A percentile compares a stretch with the other conserved stretches of the same genome.
phyloP scores from a whole-genome alignment of 2,113 vertebrate genomes.

The Elephantulus edwardii region DNA sequence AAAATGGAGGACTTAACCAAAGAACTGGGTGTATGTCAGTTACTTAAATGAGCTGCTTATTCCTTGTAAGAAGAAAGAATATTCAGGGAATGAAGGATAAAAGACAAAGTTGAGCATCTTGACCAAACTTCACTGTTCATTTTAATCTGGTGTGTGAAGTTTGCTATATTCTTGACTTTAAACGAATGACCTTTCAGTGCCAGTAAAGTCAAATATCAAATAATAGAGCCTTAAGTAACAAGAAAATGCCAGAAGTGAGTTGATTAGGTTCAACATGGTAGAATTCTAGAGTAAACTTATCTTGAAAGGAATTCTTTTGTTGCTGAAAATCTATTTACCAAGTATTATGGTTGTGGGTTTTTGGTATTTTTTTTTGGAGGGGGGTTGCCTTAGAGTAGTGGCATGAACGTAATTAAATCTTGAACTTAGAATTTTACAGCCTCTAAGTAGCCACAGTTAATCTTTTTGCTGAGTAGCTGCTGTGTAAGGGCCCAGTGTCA shows the following conservation, averaged over 20 bases:
- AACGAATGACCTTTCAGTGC: constrained; percentile 70
- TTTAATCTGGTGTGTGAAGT: constrained; percentile 57
- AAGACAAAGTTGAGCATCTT: constrained; percentile 37
- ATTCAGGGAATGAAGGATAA: neutral
- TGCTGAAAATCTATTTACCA: neutral
- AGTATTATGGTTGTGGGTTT: constrained; percentile 3
- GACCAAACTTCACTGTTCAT: constrained; percentile 26
- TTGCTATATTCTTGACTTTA: constrained; percentile 63
- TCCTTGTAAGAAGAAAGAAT: constrained; percentile 33
- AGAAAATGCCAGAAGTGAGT: constrained; percentile 70
- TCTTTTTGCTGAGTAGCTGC: neutral
- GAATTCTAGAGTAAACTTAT: constrained; percentile 59
- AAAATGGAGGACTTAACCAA: constrained; percentile 3
- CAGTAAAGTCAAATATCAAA: constrained; percentile 74
- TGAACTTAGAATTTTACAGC: constrained; percentile 1
- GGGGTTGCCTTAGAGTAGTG: constrained; percentile 8
- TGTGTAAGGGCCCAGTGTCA: neutral
- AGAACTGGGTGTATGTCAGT: neutral
- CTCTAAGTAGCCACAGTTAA: neutral
- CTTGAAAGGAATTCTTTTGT: constrained; percentile 51
- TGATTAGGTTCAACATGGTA: constrained; percentile 53
- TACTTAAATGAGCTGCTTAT: neutral
- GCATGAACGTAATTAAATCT: constrained; percentile 28
- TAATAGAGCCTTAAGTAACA: constrained; percentile 63
- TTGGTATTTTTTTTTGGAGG: too few relatives aligned